phyloP scores from a whole-genome alignment of 2,113 vertebrate species.

The Tragelaphus strepsiceros region DNA sequence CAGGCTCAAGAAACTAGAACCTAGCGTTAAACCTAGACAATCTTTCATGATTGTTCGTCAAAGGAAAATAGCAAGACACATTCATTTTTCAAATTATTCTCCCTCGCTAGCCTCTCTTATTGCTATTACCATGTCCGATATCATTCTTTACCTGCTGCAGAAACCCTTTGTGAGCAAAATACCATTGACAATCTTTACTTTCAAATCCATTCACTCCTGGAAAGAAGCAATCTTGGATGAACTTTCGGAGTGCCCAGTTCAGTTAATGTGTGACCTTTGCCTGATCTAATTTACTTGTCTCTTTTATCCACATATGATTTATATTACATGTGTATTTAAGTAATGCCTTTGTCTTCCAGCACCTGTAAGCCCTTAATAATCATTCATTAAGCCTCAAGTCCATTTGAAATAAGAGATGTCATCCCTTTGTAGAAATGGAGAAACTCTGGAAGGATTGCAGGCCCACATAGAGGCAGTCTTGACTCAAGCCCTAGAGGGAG shows the following conservation, averaged over 20 bases:
- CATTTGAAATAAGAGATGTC: not conserved
- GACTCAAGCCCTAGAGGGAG: not conserved
- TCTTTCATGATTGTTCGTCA: slow-evolving; percentile 48
- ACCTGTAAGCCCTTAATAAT: slow-evolving; percentile 43
- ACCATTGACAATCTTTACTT: slow-evolving; percentile 69
- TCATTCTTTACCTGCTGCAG: slow-evolving; percentile 52
- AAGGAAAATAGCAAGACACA: slow-evolving; percentile 57
- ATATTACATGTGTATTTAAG: slow-evolving; percentile 17
- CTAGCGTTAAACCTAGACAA: slow-evolving; percentile 18
- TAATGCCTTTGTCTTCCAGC: slow-evolving; percentile 50
- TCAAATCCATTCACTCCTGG: slow-evolving; percentile 60
- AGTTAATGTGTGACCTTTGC: slow-evolving; percentile 64
- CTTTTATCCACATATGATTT: slow-evolving; percentile 52
- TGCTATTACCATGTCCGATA: slow-evolving; percentile 49
- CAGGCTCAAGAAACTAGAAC: slow-evolving; percentile 28
- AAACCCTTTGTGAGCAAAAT: slow-evolving; percentile 66
- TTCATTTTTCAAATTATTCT: slow-evolving; percentile 61
- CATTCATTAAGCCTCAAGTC: slow-evolving; percentile 21
- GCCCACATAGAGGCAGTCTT: not conserved
- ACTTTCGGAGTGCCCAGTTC: slow-evolving; percentile 59
- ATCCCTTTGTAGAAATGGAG: not conserved
- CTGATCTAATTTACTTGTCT: slow-evolving; percentile 68
- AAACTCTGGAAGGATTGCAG: not conserved
- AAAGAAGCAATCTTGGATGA: slow-evolving; percentile 57
- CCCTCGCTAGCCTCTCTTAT: slow-evolving; percentile 18